phyloP scores from a whole-genome alignment of 2,888 invertebrate genomes.

The Drosophila meridionalis region DNA sequence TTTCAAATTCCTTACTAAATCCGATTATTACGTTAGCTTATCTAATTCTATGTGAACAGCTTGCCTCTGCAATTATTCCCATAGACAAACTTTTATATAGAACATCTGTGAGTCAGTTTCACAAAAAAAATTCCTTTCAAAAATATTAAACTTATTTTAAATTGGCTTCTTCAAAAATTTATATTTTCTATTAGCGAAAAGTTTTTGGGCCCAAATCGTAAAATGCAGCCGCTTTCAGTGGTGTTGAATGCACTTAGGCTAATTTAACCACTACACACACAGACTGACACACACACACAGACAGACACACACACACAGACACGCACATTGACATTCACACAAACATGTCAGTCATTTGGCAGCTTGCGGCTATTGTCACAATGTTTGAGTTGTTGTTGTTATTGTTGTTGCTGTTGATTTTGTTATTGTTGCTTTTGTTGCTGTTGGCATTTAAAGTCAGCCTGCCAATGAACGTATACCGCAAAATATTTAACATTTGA shows the following conservation, averaged over 20 bases:
- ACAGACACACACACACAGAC: slow-evolving; percentile 40
- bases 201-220: slow-evolving; percentile 48
- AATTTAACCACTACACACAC: slow-evolving; percentile 68
- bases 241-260: slow-evolving; percentile 70
- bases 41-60: not conserved
- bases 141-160: not conserved
- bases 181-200: slow-evolving; percentile 63
- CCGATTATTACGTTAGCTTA: not conserved
- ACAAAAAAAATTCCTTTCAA: not conserved
- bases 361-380: slow-evolving; percentile 55
- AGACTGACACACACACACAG: slow-evolving; percentile 25
- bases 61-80: not conserved
- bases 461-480: slow-evolving; percentile 50
- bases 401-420: slow-evolving; percentile 10
- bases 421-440: slow-evolving; percentile 18
- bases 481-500: slow-evolving; percentile 66
- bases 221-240: slow-evolving; percentile 50
- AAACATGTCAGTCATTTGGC: slow-evolving; percentile 67
- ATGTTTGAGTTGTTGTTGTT: slow-evolving; percentile 36
- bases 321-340: slow-evolving; percentile 7
- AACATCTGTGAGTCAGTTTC: not conserved
- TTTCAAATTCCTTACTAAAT: not conserved
- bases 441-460: slow-evolving; percentile 53
- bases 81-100: not conserved
- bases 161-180: slow-evolving; percentile 45